Evolutionary conservation across 2,113 vertebrate species (phyloP).

Genomic region (Oceanodroma tethys): DNA sequence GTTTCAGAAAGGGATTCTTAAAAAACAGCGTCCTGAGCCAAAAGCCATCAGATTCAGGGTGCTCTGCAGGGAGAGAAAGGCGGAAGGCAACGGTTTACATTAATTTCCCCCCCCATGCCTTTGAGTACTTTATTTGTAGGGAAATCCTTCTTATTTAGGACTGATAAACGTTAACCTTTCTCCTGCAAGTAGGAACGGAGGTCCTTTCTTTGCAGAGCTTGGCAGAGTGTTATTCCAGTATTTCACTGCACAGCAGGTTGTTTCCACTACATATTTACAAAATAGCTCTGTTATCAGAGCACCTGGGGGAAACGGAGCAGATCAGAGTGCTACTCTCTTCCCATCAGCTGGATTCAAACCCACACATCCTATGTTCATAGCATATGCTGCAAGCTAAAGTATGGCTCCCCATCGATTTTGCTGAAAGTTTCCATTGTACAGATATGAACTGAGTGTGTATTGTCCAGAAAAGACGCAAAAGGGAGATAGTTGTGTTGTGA

Average conservation of each 20-base stretch:
- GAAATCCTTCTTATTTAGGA: background rate
- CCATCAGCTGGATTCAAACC: background rate
- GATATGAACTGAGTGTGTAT: background rate
- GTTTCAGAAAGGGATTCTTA: background rate
- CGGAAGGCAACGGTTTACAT: background rate
- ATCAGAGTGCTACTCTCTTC: background rate
- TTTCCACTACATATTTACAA: background rate
- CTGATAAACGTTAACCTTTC: background rate
- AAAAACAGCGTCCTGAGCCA: background rate
- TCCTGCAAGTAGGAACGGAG: background rate
- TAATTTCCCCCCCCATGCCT: background rate
- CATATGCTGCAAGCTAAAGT: background rate
- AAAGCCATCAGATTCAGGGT: background rate
- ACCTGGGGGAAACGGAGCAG: background rate
- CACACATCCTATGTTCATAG: background rate
- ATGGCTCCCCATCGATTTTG: background rate
- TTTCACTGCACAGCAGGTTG: background rate
- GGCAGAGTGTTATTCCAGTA: background rate
- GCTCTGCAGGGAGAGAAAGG: background rate
- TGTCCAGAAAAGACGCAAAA: background rate
- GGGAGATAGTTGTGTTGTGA: background rate
- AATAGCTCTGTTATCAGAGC: background rate
- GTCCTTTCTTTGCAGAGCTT: background rate
- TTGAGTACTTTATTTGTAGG: background rate
- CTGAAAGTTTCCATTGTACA: background rate